These are phyloP conservation scores for Parambassis ranga DNA, from an alignment of 2,797 vertebrate species.

Conservation along the genomic window DNA sequence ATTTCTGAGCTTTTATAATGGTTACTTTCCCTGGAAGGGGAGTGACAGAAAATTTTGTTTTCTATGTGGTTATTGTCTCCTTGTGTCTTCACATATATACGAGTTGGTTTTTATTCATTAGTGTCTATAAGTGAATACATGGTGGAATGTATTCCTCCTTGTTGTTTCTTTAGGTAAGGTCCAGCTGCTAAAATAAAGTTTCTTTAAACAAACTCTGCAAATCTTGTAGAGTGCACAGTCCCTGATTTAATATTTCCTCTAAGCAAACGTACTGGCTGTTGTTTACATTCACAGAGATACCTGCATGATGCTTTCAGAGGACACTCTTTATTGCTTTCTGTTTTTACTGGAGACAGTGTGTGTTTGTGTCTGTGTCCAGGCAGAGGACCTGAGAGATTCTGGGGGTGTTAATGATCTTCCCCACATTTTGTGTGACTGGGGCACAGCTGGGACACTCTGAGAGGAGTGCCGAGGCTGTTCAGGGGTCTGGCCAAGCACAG, in stretches of 20 bases:
- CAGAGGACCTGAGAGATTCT: constrained; percentile 34
- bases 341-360: neutral
- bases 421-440: constrained; percentile 35
- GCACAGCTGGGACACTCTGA: constrained; percentile 48
- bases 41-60: too few species aligned
- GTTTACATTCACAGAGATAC: neutral
- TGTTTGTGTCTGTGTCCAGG: too few species aligned
- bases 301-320: neutral
- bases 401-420: constrained; percentile 56
- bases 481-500: constrained; percentile 36
- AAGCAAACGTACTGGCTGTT: neutral
- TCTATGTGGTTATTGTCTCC: too few species aligned
- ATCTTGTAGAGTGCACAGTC: neutral
- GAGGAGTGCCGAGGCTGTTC: constrained; percentile 23
- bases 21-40: too few species aligned
- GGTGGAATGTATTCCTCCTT: too few species aligned
- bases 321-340: neutral
- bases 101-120: too few species aligned
- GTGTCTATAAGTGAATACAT: too few species aligned
- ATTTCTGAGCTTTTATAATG: too few species aligned
- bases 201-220: neutral
- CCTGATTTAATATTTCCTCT: neutral
- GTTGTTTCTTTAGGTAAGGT: too few species aligned
- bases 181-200: neutral
- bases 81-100: too few species aligned